Evolutionary conservation across 2,888 invertebrate genomes (phyloP).

Genomic region (Ochropleura plecta): DNA sequence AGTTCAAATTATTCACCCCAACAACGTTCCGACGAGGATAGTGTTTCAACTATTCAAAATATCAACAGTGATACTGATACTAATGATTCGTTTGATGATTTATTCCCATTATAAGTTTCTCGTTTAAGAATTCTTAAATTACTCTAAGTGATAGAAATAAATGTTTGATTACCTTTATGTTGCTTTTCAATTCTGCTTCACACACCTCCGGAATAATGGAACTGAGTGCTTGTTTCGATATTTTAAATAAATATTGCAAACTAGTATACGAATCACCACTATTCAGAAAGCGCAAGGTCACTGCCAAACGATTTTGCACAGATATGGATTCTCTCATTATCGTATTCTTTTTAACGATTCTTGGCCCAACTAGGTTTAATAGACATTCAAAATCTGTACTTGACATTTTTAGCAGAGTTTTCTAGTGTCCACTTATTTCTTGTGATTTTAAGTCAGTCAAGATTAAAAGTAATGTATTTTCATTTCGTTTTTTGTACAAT

Average conservation of each 20-base stretch:
- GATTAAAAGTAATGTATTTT: conserved; percentile 38
- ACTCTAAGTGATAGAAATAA: too few species aligned
- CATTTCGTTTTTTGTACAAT: conserved; percentile 31
- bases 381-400: conserved; percentile 36
- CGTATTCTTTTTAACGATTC: conserved; percentile 29
- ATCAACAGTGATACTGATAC: too few species aligned
- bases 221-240: conserved; percentile 37
- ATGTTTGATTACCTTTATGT: conserved; percentile 24
- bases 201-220: conserved; percentile 26
- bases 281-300: conserved; percentile 25
- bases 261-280: conserved; percentile 28
- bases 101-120: too few species aligned
- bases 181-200: conserved; percentile 21
- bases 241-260: conserved; percentile 9
- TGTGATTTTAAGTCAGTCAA: conserved; percentile 36
- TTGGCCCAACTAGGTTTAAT: conserved; percentile 26
- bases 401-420: conserved; percentile 33
- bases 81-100: too few species aligned
- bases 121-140: too few species aligned
- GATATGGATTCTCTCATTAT: conserved; percentile 34
- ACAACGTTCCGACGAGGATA: too few species aligned
- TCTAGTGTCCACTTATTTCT: conserved; percentile 37
- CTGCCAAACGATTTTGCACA: conserved; percentile 26
- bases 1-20: too few species aligned
- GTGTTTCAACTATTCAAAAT: too few species aligned